Evolutionary conservation across 2,113 vertebrate species (phyloP).

Genomic region (Alligator sinensis): DNA sequence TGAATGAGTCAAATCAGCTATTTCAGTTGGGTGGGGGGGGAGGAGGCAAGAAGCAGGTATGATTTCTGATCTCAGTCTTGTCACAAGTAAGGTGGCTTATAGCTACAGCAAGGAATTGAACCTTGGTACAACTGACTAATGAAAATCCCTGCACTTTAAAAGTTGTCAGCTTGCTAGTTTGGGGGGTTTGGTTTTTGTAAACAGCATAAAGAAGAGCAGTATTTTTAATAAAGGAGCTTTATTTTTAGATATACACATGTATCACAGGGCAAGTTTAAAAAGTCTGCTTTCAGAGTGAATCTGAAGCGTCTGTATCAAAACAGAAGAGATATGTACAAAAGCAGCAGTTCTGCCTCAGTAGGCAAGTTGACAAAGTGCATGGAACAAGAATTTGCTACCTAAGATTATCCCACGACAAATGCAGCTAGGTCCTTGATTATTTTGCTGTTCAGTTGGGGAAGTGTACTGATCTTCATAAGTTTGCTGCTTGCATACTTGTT

Average conservation of each 20-base stretch:
- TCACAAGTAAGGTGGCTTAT: too few relatives aligned
- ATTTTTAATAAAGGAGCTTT: constrained; percentile 56
- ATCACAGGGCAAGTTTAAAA: constrained; percentile 41
- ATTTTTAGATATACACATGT: constrained; percentile 27
- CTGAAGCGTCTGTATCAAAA: background rate
- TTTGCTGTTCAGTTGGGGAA: constrained; percentile 83
- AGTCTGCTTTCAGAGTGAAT: background rate
- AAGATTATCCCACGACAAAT: constrained; percentile 60
- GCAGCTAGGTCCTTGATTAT: constrained; percentile 82
- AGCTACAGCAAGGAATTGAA: too few relatives aligned
- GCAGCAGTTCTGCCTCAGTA: background rate
- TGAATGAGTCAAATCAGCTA: too few relatives aligned
- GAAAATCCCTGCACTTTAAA: too few relatives aligned
- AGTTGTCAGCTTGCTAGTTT: too few relatives aligned
- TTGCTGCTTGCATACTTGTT: constrained; percentile 90
- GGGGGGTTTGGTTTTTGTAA: background rate
- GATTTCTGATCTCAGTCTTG: too few relatives aligned
- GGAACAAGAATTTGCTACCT: background rate
- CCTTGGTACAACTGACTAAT: too few relatives aligned
- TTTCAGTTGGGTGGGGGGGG: too few relatives aligned
- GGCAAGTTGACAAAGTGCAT: constrained; percentile 28
- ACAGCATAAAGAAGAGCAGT: constrained; percentile 13
- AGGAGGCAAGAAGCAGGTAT: too few relatives aligned
- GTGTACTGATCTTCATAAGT: constrained; percentile 87
- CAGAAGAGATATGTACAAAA: constrained; percentile 57